Conservation (phyloP, 1,140 invertebrate species). For the Philotrypesis tridentata region DNA sequence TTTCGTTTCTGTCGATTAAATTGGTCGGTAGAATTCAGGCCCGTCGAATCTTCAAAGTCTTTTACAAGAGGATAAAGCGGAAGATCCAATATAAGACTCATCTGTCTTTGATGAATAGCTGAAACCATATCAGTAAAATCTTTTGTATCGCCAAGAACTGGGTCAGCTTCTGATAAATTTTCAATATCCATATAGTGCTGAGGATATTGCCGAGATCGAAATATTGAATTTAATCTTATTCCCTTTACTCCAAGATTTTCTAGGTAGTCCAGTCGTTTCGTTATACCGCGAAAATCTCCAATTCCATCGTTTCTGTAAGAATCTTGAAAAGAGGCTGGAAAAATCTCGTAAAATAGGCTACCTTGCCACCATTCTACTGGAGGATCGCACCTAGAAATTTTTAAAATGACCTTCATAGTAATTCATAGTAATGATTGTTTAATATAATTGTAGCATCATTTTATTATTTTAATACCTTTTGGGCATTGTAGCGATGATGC, state of each 20-base stretch:
- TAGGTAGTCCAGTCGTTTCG: constrained; percentile 80
- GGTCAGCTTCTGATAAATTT: constrained; percentile 78
- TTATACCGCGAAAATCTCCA: constrained; percentile 83
- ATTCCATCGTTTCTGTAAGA: constrained; percentile 81
- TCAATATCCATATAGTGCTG: constrained; percentile 80
- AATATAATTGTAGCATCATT: not conserved
- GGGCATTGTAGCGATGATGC: constrained; percentile 81
- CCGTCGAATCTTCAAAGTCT: constrained; percentile 55
- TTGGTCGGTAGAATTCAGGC: not conserved
- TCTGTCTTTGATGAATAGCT: constrained; percentile 78
- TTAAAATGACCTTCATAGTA: not conserved
- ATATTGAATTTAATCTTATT: constrained; percentile 85
- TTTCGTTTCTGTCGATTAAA: constrained; percentile 26
- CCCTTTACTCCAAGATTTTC: constrained; percentile 78
- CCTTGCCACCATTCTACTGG: constrained; percentile 85
- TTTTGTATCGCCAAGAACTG: constrained; percentile 77
- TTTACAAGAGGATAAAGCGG: constrained; percentile 79
- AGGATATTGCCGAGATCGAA: constrained; percentile 80
- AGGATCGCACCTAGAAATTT: constrained; percentile 65
- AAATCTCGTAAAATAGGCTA: constrained; percentile 87
- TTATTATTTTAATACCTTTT: constrained; percentile 73
- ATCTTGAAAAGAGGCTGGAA: constrained; percentile 87
- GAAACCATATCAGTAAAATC: constrained; percentile 79
- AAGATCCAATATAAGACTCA: constrained; percentile 84
- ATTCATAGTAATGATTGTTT: not conserved